A percentile compares a stretch with the other conserved stretches of the same genome.
Conservation (phyloP, 2,888 invertebrate species). For the Erebia palarica region DNA sequence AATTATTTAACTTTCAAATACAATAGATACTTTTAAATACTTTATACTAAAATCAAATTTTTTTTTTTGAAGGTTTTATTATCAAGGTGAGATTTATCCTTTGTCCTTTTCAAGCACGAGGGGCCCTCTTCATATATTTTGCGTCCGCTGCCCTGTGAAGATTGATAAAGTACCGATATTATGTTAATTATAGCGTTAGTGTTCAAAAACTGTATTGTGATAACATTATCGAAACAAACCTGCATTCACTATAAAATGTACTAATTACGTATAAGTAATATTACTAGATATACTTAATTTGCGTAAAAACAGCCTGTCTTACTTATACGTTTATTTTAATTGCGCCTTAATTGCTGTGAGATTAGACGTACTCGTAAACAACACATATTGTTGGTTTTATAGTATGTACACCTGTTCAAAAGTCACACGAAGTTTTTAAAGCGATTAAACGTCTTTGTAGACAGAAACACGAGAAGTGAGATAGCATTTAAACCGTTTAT, state of each 20-base stretch:
- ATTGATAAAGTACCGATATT: too few relatives aligned
- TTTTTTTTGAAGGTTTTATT: too few relatives aligned
- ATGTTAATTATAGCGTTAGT: too few relatives aligned
- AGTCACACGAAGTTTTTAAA: slow-evolving; percentile 21
- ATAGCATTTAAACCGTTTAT: neutral
- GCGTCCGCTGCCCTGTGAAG: too few relatives aligned
- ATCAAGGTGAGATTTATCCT: too few relatives aligned
- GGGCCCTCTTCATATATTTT: too few relatives aligned
- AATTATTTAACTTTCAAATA: neutral
- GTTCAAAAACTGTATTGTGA: neutral
- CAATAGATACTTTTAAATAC: neutral
- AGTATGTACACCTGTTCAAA: slow-evolving; percentile 20
- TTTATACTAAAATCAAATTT: neutral
- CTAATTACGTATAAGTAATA: neutral
- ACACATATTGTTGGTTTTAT: slow-evolving; percentile 11
- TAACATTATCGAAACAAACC: neutral
- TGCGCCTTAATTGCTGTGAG: slow-evolving; percentile 4
- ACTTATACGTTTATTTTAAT: slow-evolving; percentile 15
- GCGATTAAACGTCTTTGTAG: neutral
- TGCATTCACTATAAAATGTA: neutral
- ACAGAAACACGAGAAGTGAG: slow-evolving; percentile 1
- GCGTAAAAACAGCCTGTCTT: neutral
- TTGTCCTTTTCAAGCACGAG: too few relatives aligned
- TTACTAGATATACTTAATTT: neutral
- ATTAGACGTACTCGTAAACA: slow-evolving; percentile 11